These are phyloP conservation scores for Acronicta leporina DNA, from an alignment of 2,888 invertebrate species.

Conservation along the genomic window DNA sequence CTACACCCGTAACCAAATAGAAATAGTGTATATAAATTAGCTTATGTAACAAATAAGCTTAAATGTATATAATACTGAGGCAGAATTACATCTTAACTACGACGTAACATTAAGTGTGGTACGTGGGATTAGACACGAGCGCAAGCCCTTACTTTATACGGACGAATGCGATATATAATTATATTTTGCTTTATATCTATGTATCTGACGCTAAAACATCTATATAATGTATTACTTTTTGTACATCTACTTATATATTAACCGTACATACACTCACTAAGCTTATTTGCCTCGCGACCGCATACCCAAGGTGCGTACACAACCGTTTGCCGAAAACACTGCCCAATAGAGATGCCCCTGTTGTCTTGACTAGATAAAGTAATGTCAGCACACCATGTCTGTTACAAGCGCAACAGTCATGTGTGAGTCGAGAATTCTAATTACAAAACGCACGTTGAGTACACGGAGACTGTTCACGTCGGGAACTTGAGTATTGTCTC, in stretches of 20 bases:
- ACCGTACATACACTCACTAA: conserved; percentile 88
- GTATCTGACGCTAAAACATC: conserved; percentile 89
- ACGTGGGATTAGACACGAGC: conserved; percentile 88
- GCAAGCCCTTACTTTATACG: conserved; percentile 89
- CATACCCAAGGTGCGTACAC: conserved; percentile 82
- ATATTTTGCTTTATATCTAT: conserved; percentile 89
- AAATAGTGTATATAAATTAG: conserved; percentile 88
- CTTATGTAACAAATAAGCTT: conserved; percentile 89
- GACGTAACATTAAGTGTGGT: conserved; percentile 88
- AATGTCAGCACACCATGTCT: conserved; percentile 58
- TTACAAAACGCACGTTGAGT: conserved; percentile 77
- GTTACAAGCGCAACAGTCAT: conserved; percentile 58
- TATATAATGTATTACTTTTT: conserved; percentile 89
- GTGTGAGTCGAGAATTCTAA: conserved; percentile 51
- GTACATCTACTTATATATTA: conserved; percentile 89
- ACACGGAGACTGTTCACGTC: conserved; percentile 72
- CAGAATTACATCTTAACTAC: conserved; percentile 89
- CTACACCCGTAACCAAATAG: conserved; percentile 86
- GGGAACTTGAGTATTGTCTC: conserved; percentile 83
- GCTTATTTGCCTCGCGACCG: conserved; percentile 82
- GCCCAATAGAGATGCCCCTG: conserved; percentile 50
- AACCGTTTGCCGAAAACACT: conserved; percentile 60
- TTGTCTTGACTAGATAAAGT: conserved; percentile 74
- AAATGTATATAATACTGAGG: conserved; percentile 89
- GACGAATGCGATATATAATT: conserved; percentile 89